phyloP scores from a whole-genome alignment of 2,113 vertebrate genomes.

The Hipposideros armiger region DNA sequence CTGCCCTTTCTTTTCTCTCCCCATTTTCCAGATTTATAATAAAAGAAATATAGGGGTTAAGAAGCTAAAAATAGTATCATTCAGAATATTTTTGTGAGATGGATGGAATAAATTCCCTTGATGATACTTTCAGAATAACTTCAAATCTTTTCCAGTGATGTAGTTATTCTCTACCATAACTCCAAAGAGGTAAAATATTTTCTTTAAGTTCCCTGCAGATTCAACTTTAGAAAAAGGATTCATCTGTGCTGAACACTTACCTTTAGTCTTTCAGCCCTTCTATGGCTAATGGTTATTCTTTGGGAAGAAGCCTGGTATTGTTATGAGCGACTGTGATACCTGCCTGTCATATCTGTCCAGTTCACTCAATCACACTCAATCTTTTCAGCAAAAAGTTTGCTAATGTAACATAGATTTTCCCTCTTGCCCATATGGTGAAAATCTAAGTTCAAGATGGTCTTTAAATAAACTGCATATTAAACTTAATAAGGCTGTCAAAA shows the following conservation, averaged over 20 bases:
- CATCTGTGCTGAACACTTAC: not conserved
- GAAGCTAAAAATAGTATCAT: conserved; percentile 14
- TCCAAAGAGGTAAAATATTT: not conserved
- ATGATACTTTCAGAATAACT: not conserved
- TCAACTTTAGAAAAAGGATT: not conserved
- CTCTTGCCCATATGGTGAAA: not conserved
- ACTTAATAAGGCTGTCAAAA: not conserved
- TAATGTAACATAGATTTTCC: not conserved
- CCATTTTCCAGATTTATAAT: conserved; percentile 40
- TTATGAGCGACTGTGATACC: no score
- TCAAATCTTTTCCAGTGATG: conserved; percentile 38
- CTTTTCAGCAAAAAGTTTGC: not conserved
- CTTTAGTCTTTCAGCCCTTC: not conserved
- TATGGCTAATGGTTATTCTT: not conserved
- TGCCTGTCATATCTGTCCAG: not conserved
- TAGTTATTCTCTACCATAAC: not conserved
- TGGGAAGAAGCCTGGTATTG: not conserved
- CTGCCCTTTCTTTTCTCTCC: not conserved
- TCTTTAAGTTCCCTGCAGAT: conserved; percentile 23
- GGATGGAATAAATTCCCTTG: conserved; percentile 35
- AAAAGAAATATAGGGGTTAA: conserved; percentile 35
- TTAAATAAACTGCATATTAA: not conserved
- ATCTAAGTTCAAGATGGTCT: not conserved
- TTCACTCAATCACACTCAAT: not conserved
- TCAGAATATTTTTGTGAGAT: conserved; percentile 10